These are phyloP conservation scores for Allygus modestus DNA, from an alignment of 2,888 invertebrate species.

Conservation along the genomic window DNA sequence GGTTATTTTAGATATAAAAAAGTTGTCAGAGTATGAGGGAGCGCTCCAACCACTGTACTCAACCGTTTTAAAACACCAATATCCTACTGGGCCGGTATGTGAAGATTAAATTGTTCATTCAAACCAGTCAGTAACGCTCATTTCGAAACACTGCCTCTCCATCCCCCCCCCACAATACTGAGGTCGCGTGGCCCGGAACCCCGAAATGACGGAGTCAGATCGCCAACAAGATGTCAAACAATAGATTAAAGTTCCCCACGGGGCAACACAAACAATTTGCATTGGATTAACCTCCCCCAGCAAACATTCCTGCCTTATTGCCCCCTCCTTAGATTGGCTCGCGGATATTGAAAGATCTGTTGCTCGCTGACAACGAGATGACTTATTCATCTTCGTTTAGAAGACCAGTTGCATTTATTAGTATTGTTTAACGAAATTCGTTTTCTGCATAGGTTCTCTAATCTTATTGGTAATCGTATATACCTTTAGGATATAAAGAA, in stretches of 20 bases:
- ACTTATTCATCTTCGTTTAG: neutral
- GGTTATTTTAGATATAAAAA: no score
- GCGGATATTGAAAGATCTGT: constrained; percentile 11
- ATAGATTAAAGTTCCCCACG: constrained; percentile 36
- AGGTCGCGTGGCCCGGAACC: neutral
- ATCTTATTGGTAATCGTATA: no score
- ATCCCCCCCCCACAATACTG: no score
- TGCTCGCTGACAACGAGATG: neutral
- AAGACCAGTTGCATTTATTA: neutral
- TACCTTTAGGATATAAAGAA: no score
- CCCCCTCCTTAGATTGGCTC: constrained; percentile 6
- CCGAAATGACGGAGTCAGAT: constrained; percentile 25
- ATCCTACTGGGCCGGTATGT: no score
- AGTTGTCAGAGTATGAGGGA: no score
- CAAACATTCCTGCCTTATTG: neutral
- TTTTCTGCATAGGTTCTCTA: no score
- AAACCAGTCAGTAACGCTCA: neutral
- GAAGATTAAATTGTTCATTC: neutral
- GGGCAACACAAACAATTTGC: constrained; percentile 9
- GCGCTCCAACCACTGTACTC: no score
- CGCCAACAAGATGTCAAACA: constrained; percentile 44
- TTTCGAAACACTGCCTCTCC: neutral
- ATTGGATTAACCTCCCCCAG: constrained; percentile 5
- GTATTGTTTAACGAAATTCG: no score
- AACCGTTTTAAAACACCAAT: no score